phyloP scores from a whole-genome alignment of 2,888 invertebrate species.

The Shargacucullia verbasci region DNA sequence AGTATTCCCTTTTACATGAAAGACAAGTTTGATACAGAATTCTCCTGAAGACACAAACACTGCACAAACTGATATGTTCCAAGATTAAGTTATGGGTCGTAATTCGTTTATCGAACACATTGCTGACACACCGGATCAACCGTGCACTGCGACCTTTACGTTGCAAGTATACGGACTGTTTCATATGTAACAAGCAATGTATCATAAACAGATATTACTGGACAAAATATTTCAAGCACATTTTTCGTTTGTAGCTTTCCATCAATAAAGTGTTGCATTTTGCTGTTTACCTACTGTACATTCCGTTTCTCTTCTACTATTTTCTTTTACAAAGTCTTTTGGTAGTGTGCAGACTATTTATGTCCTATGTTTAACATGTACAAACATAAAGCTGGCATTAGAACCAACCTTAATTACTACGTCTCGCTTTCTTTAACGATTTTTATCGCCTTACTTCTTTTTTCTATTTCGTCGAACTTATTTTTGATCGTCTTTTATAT shows the following conservation, averaged over 20 bases:
- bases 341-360: too few species aligned
- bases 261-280: not conserved
- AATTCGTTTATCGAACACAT: slow-evolving; percentile 47
- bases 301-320: too few species aligned
- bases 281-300: too few species aligned
- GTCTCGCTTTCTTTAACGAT: too few species aligned
- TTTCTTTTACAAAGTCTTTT: too few species aligned
- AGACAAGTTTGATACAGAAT: slow-evolving; percentile 13
- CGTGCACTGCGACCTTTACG: slow-evolving; percentile 12
- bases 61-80: slow-evolving; percentile 19
- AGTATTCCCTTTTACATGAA: slow-evolving; percentile 17
- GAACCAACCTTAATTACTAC: too few species aligned
- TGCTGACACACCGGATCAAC: slow-evolving; percentile 25
- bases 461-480: too few species aligned
- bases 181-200: slow-evolving; percentile 11
- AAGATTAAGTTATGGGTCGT: slow-evolving; percentile 44
- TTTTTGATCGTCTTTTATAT: too few species aligned
- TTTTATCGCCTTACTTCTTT: too few species aligned
- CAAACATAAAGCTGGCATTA: too few species aligned
- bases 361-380: too few species aligned
- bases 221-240: not conserved
- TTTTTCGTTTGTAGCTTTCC: slow-evolving; percentile 14
- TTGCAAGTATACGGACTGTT: slow-evolving; percentile 26
- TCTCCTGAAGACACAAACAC: slow-evolving; percentile 21
- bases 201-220: slow-evolving; percentile 9